These are phyloP conservation scores for Empis livida DNA, from an alignment of 2,888 invertebrate species.

Conservation along the genomic window DNA sequence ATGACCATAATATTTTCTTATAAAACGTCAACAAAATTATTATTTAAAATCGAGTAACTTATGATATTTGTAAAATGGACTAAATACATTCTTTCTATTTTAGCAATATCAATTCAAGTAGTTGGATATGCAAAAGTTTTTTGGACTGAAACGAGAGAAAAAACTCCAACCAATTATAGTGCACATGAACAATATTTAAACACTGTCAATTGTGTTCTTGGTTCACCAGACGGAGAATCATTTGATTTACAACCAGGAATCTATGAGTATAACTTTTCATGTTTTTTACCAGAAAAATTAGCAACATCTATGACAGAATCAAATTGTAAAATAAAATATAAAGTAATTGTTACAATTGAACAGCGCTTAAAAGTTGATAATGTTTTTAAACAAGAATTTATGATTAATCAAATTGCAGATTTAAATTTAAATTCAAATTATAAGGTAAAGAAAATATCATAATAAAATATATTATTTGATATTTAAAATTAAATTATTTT, in stretches of 20 bases:
- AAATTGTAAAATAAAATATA: constrained; percentile 62
- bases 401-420: constrained; percentile 63
- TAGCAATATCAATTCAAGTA: background rate
- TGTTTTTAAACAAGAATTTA: constrained; percentile 19
- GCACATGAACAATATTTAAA: constrained; percentile 29
- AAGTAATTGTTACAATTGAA: constrained; percentile 62
- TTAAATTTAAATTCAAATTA: constrained; percentile 59
- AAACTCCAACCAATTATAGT: constrained; percentile 16
- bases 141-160: constrained; percentile 20
- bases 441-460: constrained; percentile 38
- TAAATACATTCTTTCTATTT: no score
- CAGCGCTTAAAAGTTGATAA: constrained; percentile 69
- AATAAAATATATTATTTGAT: background rate
- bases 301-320: constrained; percentile 68
- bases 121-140: constrained; percentile 29
- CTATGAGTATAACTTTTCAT: constrained; percentile 25
- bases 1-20: no score
- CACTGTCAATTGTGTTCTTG: constrained; percentile 21
- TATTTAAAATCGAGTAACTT: no score
- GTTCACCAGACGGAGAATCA: constrained; percentile 37
- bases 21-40: no score
- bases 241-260: constrained; percentile 48
- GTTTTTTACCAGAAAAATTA: constrained; percentile 35
- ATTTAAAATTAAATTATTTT: background rate
- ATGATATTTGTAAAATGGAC: no score